These are phyloP conservation scores for Dryobotodes eremita DNA, from an alignment of 2,888 invertebrate genomes.

Conservation along the genomic window DNA sequence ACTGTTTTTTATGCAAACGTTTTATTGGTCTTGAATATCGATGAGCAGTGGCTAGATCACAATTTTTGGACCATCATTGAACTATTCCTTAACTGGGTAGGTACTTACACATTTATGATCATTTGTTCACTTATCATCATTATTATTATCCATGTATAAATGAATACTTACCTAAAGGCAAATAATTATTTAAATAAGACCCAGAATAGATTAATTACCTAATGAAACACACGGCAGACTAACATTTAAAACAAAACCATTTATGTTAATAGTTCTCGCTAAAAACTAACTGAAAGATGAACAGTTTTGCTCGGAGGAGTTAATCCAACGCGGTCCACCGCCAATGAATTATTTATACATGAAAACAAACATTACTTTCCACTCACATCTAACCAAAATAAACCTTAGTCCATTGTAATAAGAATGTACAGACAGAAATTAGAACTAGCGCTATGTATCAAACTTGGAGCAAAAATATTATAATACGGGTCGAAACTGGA, in stretches of 20 bases:
- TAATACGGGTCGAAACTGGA: constrained; percentile 66
- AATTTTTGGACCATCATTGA: too few relatives aligned
- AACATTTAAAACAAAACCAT: constrained; percentile 66
- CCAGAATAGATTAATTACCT: constrained; percentile 25
- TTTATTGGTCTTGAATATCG: background rate
- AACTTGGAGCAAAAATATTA: constrained; percentile 67
- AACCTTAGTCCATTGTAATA: constrained; percentile 39
- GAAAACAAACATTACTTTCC: constrained; percentile 44
- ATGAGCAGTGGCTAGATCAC: background rate
- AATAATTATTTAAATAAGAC: constrained; percentile 11
- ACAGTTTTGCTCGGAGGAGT: constrained; percentile 69
- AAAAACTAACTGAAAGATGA: constrained; percentile 73
- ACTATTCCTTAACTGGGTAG: background rate
- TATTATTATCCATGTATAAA: background rate
- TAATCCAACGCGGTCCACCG: constrained; percentile 69
- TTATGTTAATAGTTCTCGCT: constrained; percentile 69
- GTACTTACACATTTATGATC: background rate
- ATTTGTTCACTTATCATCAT: background rate
- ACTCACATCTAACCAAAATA: constrained; percentile 32
- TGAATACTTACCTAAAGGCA: background rate
- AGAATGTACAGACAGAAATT: constrained; percentile 12
- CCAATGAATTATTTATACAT: constrained; percentile 73
- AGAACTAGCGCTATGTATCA: constrained; percentile 62
- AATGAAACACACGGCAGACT: constrained; percentile 31
- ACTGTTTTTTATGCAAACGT: background rate